Base-by-base conservation (phyloP, 2,888 invertebrate species). In the Xestoiulus laeticollis region DNA sequence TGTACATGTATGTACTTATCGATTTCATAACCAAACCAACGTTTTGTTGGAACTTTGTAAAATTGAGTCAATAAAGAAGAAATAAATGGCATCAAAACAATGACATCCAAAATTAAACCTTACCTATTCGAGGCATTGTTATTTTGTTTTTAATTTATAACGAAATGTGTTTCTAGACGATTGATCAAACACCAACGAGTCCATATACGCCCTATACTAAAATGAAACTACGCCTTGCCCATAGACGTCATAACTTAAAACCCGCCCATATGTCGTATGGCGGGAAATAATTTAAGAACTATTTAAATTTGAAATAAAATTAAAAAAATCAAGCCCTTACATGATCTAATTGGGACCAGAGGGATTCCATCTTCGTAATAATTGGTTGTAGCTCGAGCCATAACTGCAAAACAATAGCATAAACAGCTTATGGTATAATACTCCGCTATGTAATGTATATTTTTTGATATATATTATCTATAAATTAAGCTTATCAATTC, bases 281-380 rank as follows among this genome's bases (percentile, higher is more conserved):
- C 22, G 59, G 22, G 59, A 59, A 59, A 59, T n/a, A 10, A 0
- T 8, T 22, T 5, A n/a, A 53, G n/a, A n/a, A n/a, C n/a, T n/a
- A n/a, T n/a, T n/a, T n/a, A n/a, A n/a, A n/a, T n/a, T n/a, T n/a
- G n/a, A n/a, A n/a, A 5, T 14, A 14, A 10, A 48, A 43, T 43
- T 8, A 43, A 43, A 8, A 43, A 43, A 43, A 43, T 8, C 4
- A 19, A 14, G 53, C 0, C 53, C 59, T 59, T 59, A 59, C 59
- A 59, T 22, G 59, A 59, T 59, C 59, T 59, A n/a, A 59, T 59
- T 22, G n/a, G n/a, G 59, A 59, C 59, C n/a, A 59, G 59, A 59
- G 59, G 59, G 22, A 59, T 59, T 5, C 59, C 59, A 8, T 59
- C 59, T 12, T 59, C 59, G 10, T 16, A 59, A 59, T 48, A 48